phyloP scores from a whole-genome alignment of 2,113 vertebrate species.

The Phalacrocorax pelagicus region DNA sequence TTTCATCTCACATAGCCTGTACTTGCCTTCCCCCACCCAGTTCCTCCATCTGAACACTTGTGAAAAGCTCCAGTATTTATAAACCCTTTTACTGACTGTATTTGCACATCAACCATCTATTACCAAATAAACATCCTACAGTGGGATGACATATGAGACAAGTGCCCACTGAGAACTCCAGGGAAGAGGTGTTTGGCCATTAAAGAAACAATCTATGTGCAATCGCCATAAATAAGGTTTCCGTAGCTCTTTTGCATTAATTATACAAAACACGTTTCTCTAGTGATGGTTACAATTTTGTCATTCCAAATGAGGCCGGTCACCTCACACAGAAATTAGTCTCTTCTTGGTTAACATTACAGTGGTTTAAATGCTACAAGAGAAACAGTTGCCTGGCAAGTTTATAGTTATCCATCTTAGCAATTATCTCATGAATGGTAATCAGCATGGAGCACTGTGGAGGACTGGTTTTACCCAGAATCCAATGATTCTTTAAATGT shows the following conservation, averaged over 20 bases:
- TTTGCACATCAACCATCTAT: background rate
- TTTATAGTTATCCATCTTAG: background rate
- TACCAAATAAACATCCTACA: background rate
- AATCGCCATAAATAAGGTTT: background rate
- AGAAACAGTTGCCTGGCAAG: background rate
- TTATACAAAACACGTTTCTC: background rate
- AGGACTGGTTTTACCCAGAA: background rate
- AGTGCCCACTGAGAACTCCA: background rate
- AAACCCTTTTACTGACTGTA: background rate
- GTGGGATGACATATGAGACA: background rate
- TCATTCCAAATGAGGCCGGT: accelerated
- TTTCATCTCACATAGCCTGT: background rate
- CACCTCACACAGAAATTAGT: background rate
- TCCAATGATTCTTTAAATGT: background rate
- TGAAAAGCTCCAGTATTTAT: background rate
- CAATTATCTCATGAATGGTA: background rate
- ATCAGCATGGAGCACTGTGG: background rate
- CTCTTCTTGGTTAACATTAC: background rate
- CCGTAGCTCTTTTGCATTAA: background rate
- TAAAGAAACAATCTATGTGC: background rate
- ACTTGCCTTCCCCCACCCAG: background rate
- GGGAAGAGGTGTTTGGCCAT: background rate
- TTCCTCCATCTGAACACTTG: background rate
- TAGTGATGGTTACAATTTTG: background rate
- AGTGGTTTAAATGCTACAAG: background rate